These are phyloP conservation scores for Cossypha dichroa DNA, from an alignment of 2,797 vertebrate species.

Conservation along the genomic window DNA sequence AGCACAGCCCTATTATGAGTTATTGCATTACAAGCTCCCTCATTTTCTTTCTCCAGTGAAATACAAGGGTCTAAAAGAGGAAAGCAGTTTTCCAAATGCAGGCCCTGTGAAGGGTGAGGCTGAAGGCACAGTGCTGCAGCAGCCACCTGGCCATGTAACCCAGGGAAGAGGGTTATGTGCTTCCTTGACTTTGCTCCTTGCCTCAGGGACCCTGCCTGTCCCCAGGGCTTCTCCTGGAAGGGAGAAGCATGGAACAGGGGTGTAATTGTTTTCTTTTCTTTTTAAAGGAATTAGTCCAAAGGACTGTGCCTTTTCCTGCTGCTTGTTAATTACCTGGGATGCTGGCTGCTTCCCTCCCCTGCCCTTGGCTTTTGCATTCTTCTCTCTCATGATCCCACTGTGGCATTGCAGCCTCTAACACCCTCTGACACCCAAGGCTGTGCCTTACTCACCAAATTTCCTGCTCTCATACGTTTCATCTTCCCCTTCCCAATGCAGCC, in stretches of 20 bases:
- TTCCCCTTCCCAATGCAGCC: background rate
- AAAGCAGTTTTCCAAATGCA: background rate
- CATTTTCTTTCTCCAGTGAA: background rate
- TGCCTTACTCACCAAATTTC: background rate
- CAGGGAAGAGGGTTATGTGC: background rate
- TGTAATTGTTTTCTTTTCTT: background rate
- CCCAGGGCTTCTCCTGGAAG: background rate
- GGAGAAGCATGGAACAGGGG: background rate
- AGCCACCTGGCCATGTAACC: accelerated
- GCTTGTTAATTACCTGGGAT: background rate
- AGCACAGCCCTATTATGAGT: background rate
- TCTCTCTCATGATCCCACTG: background rate
- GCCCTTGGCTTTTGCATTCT: accelerated
- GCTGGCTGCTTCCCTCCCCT: background rate
- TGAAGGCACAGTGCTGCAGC: background rate
- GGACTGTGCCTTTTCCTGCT: background rate
- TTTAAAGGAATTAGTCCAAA: background rate
- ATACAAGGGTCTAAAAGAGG: background rate
- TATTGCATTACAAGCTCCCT: background rate
- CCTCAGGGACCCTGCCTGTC: background rate
- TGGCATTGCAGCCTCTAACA: background rate
- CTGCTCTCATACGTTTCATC: background rate
- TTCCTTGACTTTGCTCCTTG: background rate
- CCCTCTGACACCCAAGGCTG: background rate
- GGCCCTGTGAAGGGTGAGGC: background rate